These are phyloP conservation scores for Dendronephthya gigantea DNA, from an alignment of 64 coral and sea anemone species.

Conservation along the genomic window DNA sequence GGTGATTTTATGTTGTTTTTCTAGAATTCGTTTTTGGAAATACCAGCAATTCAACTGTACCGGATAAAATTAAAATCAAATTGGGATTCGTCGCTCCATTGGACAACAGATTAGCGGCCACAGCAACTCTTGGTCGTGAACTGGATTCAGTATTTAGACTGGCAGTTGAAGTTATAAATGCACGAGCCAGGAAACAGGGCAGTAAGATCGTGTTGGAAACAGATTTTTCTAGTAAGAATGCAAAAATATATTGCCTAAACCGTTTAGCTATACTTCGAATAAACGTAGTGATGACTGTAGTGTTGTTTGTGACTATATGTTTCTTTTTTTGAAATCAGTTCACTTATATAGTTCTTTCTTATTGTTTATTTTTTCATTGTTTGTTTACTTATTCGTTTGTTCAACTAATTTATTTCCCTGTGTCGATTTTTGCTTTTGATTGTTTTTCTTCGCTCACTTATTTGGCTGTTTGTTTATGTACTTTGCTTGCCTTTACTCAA, in stretches of 20 bases:
- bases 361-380: not conserved
- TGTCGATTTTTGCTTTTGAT: too few relatives aligned
- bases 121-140: not conserved
- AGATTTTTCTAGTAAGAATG: slow-evolving; percentile 79
- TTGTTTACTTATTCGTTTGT: too few relatives aligned
- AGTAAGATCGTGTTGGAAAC: slow-evolving; percentile 69
- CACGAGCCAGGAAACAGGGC: slow-evolving; percentile 29
- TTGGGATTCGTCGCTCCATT: slow-evolving; percentile 8
- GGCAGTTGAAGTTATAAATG: slow-evolving; percentile 69
- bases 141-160: slow-evolving; percentile 76
- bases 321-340: too few relatives aligned
- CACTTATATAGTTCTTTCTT: too few relatives aligned
- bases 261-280: too few relatives aligned
- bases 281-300: too few relatives aligned
- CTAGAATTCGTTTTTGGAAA: not conserved
- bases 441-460: too few relatives aligned
- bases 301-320: too few relatives aligned
- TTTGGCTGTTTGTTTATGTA: too few relatives aligned
- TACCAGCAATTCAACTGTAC: not conserved
- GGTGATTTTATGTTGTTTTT: not conserved
- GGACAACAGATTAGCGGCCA: not conserved
- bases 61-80: slow-evolving; percentile 1
- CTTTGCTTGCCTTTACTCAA: too few relatives aligned
- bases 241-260: not conserved
- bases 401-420: too few relatives aligned